Conservation (phyloP, 2,113 vertebrate species). For the Halichoeres trimaculatus region DNA sequence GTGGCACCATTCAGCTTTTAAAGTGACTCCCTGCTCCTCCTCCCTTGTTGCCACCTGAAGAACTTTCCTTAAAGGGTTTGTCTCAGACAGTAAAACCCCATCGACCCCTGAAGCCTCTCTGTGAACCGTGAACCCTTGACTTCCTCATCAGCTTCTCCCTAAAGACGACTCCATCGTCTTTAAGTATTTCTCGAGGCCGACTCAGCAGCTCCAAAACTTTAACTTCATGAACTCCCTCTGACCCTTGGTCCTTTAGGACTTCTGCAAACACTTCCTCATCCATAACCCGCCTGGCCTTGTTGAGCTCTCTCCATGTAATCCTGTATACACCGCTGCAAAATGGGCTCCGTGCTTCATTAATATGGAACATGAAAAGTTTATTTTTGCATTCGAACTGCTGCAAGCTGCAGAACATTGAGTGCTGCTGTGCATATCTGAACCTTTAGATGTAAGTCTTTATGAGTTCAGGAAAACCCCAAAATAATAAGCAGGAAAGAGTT, state of each 20-base stretch:
- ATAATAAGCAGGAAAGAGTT: slow-evolving; percentile 30
- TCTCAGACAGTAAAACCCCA: neutral
- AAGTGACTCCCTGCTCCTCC: neutral
- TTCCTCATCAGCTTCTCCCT: neutral
- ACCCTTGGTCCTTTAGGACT: neutral
- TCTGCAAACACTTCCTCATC: slow-evolving; percentile 1
- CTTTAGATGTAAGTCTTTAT: slow-evolving; percentile 27
- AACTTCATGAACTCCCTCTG: neutral
- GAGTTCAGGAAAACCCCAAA: slow-evolving; percentile 41
- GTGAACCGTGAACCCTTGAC: neutral
- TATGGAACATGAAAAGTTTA: slow-evolving; percentile 9
- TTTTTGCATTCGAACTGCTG: slow-evolving; percentile 1
- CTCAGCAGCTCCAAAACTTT: too few species aligned
- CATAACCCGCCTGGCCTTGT: neutral
- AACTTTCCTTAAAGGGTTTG: neutral
- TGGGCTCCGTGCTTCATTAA: neutral
- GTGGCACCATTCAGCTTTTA: neutral
- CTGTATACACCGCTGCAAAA: neutral
- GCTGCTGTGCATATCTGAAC: slow-evolving; percentile 18
- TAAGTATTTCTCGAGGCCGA: neutral
- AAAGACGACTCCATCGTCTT: neutral
- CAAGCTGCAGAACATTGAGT: neutral
- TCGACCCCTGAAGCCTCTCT: neutral
- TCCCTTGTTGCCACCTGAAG: too few species aligned
- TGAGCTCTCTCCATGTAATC: neutral